Conservation (phyloP, 2,113 vertebrate species). For the Pavo muticus region DNA sequence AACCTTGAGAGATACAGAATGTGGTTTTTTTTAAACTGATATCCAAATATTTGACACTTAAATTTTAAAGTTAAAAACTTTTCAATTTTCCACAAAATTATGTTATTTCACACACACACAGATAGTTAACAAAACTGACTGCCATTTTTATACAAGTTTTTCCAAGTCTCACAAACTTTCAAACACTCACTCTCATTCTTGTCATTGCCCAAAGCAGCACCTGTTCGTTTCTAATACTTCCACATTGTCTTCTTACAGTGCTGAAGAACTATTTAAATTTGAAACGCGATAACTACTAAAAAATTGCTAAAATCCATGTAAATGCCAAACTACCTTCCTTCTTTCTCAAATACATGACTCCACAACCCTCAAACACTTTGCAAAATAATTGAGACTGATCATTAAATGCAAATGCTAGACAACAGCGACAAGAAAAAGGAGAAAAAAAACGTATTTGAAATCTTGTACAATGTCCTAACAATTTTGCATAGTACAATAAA, state of each 20-base stretch:
- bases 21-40: constrained; percentile 62
- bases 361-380: constrained; percentile 11
- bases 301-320: constrained; percentile 41
- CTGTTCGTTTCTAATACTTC: constrained; percentile 45
- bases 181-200: constrained; percentile 66
- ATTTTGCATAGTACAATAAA: constrained; percentile 6
- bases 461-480: constrained; percentile 26
- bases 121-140: constrained; percentile 61
- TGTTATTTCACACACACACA: constrained; percentile 62
- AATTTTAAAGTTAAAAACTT: constrained; percentile 58
- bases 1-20: constrained; percentile 74
- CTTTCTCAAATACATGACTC: constrained; percentile 11
- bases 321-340: constrained; percentile 13
- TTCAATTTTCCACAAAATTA: constrained; percentile 50
- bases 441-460: background rate
- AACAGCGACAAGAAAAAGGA: background rate
- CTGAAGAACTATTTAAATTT: constrained; percentile 48
- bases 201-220: constrained; percentile 64
- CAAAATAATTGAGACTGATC: constrained; percentile 21
- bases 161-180: constrained; percentile 65
- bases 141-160: constrained; percentile 59
- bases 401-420: constrained; percentile 10
- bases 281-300: background rate
- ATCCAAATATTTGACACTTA: constrained; percentile 67
- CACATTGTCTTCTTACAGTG: background rate